These are phyloP conservation scores for Apus apus DNA, from an alignment of 2,113 vertebrate genomes.

Conservation along the genomic window DNA sequence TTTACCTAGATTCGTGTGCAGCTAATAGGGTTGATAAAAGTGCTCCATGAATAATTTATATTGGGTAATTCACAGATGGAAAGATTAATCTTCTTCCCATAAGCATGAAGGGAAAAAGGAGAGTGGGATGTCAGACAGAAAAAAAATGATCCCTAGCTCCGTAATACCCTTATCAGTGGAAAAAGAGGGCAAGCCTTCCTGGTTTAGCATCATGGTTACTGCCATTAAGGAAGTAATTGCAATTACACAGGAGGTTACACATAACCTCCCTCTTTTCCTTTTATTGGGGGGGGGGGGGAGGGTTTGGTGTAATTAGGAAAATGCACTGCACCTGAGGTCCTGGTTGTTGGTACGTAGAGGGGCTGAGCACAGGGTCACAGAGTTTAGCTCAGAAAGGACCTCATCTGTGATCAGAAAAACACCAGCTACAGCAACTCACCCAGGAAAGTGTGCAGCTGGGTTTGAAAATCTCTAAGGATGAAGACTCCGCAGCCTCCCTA, in stretches of 20 bases:
- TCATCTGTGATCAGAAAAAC: not conserved
- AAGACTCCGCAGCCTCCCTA: not conserved
- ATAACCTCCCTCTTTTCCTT: not conserved
- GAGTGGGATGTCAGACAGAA: not conserved
- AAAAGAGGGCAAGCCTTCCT: not conserved
- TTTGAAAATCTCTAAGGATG: not conserved
- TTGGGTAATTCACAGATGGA: conserved; percentile 39
- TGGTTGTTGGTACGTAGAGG: not conserved
- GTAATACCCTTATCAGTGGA: not conserved
- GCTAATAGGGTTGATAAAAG: conserved; percentile 70
- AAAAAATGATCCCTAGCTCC: not conserved
- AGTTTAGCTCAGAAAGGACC: not conserved
- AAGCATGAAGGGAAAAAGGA: conserved; percentile 3
- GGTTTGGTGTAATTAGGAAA: not conserved
- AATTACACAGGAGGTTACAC: not conserved
- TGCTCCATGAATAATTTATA: conserved; percentile 66
- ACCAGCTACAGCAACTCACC: not conserved
- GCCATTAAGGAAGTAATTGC: conserved; percentile 4
- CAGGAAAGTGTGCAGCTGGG: accelerated
- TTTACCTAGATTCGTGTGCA: conserved; percentile 65
- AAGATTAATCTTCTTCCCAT: conserved; percentile 51
- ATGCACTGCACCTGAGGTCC: not conserved
- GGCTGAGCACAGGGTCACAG: not conserved
- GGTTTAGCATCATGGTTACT: not conserved
- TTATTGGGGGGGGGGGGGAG: not conserved